Percentiles rank a stretch among this genome's conserved stretches.
These are phyloP conservation scores for Vanessa atalanta DNA, from an alignment of 1,140 invertebrate species.

Conservation along the genomic window DNA sequence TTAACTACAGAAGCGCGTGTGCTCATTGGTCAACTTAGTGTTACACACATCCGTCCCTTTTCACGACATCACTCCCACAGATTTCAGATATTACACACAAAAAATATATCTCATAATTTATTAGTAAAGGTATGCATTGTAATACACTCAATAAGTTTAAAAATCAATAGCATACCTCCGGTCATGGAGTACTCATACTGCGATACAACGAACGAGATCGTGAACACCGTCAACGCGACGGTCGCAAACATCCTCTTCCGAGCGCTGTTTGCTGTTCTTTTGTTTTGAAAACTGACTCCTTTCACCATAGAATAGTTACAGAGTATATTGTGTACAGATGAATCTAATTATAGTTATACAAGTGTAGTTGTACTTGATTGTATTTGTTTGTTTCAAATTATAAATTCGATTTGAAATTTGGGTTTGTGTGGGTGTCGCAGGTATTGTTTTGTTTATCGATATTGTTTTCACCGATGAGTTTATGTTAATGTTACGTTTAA, in stretches of 20 bases:
- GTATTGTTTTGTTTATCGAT: too few relatives aligned
- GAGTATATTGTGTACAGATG: not conserved
- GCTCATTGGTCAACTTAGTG: too few relatives aligned
- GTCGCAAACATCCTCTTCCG: slow-evolving; percentile 40
- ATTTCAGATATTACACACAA: too few relatives aligned
- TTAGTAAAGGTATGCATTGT: not conserved
- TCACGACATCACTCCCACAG: too few relatives aligned
- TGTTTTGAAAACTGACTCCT: slow-evolving; percentile 46
- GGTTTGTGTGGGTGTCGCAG: not conserved
- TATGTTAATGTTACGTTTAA: too few relatives aligned
- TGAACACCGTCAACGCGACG: slow-evolving; percentile 27
- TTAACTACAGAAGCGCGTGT: too few relatives aligned
- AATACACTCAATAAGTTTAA: not conserved
- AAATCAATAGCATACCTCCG: slow-evolving; percentile 27
- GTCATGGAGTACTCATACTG: slow-evolving; percentile 38
- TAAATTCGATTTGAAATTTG: not conserved
- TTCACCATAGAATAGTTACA: slow-evolving; percentile 2
- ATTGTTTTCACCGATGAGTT: too few relatives aligned
- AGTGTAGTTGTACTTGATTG: not conserved
- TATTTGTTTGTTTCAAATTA: not conserved
- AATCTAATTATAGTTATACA: not conserved
- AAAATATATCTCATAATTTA: not conserved
- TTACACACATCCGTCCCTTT: too few relatives aligned
- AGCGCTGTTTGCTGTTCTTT: slow-evolving; percentile 46
- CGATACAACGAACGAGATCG: slow-evolving; percentile 28